phyloP scores from a whole-genome alignment of 2,797 vertebrate species.

The Sitta carolinensis region DNA sequence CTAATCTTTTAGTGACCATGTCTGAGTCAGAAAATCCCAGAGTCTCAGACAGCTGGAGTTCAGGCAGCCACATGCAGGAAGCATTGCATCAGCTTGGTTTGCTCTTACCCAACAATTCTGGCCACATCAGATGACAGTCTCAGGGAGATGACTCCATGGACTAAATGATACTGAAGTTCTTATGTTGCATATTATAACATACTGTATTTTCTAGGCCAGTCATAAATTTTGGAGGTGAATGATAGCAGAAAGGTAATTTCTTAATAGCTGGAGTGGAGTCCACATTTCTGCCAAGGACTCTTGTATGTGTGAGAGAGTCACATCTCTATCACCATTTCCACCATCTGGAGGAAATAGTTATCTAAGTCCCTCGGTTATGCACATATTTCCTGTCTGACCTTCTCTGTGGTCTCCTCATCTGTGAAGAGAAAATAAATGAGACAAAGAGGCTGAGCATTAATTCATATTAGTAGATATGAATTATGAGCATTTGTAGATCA shows the following conservation, averaged over 20 bases:
- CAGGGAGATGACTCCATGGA: background rate
- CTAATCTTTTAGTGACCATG: background rate
- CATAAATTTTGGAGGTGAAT: background rate
- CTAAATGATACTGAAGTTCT: background rate
- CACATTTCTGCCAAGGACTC: background rate
- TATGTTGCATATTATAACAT: background rate
- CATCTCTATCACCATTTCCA: background rate
- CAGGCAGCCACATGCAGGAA: background rate
- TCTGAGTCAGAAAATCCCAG: background rate
- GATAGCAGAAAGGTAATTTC: background rate
- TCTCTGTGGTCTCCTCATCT: background rate
- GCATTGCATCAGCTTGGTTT: background rate
- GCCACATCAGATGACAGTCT: background rate
- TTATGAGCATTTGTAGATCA: background rate
- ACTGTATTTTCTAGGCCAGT: background rate
- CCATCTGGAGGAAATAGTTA: background rate
- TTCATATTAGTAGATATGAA: background rate
- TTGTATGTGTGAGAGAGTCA: background rate
- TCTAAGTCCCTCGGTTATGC: background rate
- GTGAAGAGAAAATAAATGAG: background rate
- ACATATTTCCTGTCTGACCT: background rate
- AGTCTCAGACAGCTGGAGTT: background rate
- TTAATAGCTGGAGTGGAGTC: background rate
- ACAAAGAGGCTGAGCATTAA: background rate
- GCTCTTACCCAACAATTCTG: background rate